Conservation (phyloP, 1,140 invertebrate genomes). For the Procambarus clarkii region DNA sequence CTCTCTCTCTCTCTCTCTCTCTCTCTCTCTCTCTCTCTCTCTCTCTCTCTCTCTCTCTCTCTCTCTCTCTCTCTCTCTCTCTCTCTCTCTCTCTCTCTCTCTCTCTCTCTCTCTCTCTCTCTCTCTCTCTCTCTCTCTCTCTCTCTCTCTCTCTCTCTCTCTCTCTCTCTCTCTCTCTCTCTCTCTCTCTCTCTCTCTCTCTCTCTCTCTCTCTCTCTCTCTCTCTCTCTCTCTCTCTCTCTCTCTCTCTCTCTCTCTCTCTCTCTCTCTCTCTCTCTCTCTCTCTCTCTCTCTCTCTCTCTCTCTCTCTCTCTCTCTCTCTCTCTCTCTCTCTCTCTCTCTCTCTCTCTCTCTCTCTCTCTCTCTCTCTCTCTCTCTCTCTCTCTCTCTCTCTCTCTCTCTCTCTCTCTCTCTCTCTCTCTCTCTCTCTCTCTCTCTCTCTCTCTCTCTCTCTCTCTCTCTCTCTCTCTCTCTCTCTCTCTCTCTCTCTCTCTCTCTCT, state of each 20-base stretch:
- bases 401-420: too few relatives aligned
- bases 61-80: conserved; percentile 4
- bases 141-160: conserved; percentile 8
- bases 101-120: too few relatives aligned
- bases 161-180: neutral
- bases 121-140: conserved; percentile 2
- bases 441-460: neutral
- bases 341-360: conserved; percentile 2
- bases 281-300: conserved; percentile 1
- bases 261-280: too few relatives aligned
- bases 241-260: too few relatives aligned
- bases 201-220: neutral
- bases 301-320: neutral
- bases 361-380: too few relatives aligned
- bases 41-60: conserved; percentile 7
- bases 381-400: neutral
- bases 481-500: neutral
- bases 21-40: too few relatives aligned
- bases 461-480: neutral
- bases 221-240: neutral
- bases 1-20: neutral
- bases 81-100: conserved; percentile 7
- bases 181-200: neutral
- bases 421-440: neutral
- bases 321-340: neutral